Evolutionary conservation across 2,797 vertebrate genomes (phyloP), one percentile per base, ranked within the genome.

Genomic region (Chelidonichthys spinosus): DNA sequence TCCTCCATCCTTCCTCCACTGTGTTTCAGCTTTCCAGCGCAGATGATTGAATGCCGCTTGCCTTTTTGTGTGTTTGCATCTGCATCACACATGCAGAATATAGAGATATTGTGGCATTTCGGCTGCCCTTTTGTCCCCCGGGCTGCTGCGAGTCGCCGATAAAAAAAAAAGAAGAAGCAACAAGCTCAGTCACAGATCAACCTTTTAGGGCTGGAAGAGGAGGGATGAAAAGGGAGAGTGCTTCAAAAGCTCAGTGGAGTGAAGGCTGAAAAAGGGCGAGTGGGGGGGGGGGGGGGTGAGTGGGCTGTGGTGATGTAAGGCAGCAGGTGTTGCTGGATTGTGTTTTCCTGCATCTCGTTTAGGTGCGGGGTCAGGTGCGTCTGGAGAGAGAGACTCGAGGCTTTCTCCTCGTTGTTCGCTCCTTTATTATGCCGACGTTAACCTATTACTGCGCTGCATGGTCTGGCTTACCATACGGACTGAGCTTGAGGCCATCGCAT

Each of bases 21-120:
- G 81, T 84, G 82, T 73, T 78, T 55, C 62, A 72, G 82, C 78
- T 83, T 80, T 83, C 79, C 71, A 69, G 70, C 0, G 13, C 52
- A 11, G 65, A 81, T 82, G 86, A 88, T 64, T 87, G 88, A 90
- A 88, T 63, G 81, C 79, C 87, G 74, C 32, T n/a, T 60, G 81
- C 32, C 80, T 75, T 81, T 86, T 88, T 71, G 67, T 73, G 80
- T 35, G 40, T 76, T 64, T 76, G 64, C 67, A 56, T 85, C 74
- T 52, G 79, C 60, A 25, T 25, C 25, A 62, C 75, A 78, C 44
- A 43, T 6, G 56, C 71, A 54, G 75, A 83, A 76, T 68, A 85
- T 68, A 40, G 79, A 83, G 81, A 83, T 85, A 73, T 65, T 18
- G 64, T 90, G 90, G 82, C 87, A 87, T 91, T 90, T 90, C 66